Base-by-base conservation (phyloP, 2,113 vertebrate species). In the Pavo muticus region DNA sequence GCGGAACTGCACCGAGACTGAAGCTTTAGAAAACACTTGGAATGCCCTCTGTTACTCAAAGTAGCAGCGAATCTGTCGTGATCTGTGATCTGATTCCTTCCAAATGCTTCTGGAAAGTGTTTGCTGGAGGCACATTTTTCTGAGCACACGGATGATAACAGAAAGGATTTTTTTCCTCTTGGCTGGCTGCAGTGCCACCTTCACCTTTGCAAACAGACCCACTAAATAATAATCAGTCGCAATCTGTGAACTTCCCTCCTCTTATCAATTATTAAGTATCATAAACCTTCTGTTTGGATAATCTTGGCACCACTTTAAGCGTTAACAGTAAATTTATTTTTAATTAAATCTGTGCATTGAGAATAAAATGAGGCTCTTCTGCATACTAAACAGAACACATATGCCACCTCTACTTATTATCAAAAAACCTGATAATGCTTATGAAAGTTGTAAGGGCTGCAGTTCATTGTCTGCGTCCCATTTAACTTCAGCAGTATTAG, bases 261-360 rank as follows among this genome's bases (percentile, higher is more conserved):
- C 45, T 97, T 97, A 97, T 98, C 75, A 98, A 98, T 98, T 97
- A 97, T 98, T 98, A 98, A 98, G 97, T 76, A 97, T 96, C 97
- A 90, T 96, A 98, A 98, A 98, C 97, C 97, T 98, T 97, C 96
- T 98, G 96, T 97, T 96, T 98, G 93, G 84, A 70, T 96, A 94
- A 97, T 96, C 97, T 93, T 97, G 97, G 96, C 98, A 97, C 97
- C 98, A 97, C 94, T 97, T 97, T 97, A 96, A 95, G 93, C 94
- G 90, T 98, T 98, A 97, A 97, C 97, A 93, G 92, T 96, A 93
- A 93, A 98, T 98, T 97, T 97, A 98, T 98, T 98, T 98, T 98
- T 98, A 97, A 98, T 99, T 98, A 97, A 96, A 95, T 96, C 91
- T 96, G 95, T 96, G 97, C 96, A 95, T 97, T 98, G 97, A 97